These are phyloP conservation scores for Timema cristinae DNA, from an alignment of 2,888 invertebrate genomes.

Conservation along the genomic window DNA sequence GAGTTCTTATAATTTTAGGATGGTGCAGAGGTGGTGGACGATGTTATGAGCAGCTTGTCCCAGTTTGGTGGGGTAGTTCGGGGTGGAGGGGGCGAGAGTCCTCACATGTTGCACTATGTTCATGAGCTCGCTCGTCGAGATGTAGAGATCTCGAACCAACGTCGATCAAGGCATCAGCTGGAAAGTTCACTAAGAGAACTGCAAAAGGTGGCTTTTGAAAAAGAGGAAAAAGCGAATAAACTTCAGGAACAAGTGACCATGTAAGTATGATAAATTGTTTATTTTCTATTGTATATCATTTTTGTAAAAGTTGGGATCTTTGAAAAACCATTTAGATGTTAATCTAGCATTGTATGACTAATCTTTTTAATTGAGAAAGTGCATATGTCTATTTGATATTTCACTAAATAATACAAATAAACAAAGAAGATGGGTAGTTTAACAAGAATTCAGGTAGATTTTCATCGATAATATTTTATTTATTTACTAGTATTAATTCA, in stretches of 20 bases:
- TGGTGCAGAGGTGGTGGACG: conserved; percentile 5
- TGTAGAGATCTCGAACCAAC: conserved; percentile 67
- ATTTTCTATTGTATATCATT: too few species aligned
- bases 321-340: too few species aligned
- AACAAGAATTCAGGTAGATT: too few species aligned
- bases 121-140: conserved; percentile 78
- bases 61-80: conserved; percentile 22
- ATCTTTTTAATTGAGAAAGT: too few species aligned
- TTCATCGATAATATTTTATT: too few species aligned
- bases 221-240: conserved; percentile 52
- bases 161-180: conserved; percentile 63
- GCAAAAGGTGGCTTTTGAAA: conserved; percentile 51
- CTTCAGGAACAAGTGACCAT: conserved; percentile 63
- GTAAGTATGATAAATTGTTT: conserved; percentile 39
- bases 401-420: too few species aligned
- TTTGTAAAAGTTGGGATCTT: too few species aligned
- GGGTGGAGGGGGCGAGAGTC: conserved; percentile 48
- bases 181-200: conserved; percentile 54
- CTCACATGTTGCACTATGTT: conserved; percentile 75
- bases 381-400: too few species aligned
- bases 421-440: too few species aligned
- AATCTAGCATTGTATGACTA: too few species aligned
- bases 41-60: conserved; percentile 22
- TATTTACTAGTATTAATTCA: too few species aligned
- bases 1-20: too few species aligned